Percentiles rank a stretch among this genome's conserved stretches.
Evolutionary conservation across 2,888 invertebrate genomes (phyloP).

Genomic region (Balanococcus diminutus): DNA sequence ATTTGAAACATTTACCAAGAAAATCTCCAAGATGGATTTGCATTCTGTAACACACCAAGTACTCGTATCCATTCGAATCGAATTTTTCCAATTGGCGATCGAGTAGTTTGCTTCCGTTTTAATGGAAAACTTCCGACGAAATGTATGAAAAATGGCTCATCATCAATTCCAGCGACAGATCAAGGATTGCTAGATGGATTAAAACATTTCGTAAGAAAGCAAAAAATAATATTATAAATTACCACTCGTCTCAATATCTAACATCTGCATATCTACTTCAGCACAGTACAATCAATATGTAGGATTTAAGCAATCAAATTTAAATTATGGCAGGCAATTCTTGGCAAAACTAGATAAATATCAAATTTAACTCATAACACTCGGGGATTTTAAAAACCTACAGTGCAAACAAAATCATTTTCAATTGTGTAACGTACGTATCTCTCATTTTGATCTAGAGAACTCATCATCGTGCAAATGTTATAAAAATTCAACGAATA

Average conservation of each 20-base stretch:
- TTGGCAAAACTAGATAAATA: background rate
- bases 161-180: slow-evolving; percentile 6
- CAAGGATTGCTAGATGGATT: background rate
- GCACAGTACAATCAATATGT: background rate
- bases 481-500: background rate
- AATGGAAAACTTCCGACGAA: background rate
- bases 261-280: background rate
- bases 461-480: background rate
- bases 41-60: background rate
- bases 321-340: background rate
- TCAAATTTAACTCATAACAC: background rate
- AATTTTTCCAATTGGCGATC: background rate
- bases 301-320: slow-evolving; percentile 31
- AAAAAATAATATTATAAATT: background rate
- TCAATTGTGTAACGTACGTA: background rate
- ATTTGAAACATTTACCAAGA: background rate
- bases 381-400: background rate
- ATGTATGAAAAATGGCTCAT: background rate
- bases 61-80: background rate
- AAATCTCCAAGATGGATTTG: background rate
- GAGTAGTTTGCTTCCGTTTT: background rate
- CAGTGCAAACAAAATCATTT: background rate
- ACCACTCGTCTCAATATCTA: background rate
- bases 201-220: background rate
- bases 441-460: background rate